These are phyloP conservation scores for Amblyornis subalaris DNA, from an alignment of 2,113 vertebrate genomes.

Conservation along the genomic window DNA sequence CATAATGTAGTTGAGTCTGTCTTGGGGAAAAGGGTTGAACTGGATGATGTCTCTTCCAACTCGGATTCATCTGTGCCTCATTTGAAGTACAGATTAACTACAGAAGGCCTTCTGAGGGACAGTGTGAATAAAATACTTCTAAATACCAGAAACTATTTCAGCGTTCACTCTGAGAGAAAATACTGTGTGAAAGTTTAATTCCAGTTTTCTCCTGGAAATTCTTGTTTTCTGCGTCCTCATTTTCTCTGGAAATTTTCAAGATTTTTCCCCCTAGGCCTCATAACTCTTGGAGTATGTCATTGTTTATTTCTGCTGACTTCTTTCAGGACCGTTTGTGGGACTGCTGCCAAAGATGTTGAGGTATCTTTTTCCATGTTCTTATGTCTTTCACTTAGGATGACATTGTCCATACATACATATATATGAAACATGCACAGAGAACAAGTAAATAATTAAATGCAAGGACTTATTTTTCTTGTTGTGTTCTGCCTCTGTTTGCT, in stretches of 20 bases:
- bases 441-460: neutral
- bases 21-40: neutral
- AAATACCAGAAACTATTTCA: neutral
- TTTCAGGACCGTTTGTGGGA: neutral
- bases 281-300: neutral
- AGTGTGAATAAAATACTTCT: neutral
- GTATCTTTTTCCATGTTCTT: constrained; percentile 36
- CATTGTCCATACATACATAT: neutral
- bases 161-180: neutral
- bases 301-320: constrained; percentile 23
- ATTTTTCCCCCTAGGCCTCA: neutral
- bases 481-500: neutral
- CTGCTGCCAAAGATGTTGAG: constrained; percentile 35
- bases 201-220: neutral
- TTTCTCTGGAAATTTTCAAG: constrained; percentile 10
- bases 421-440: neutral
- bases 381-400: neutral
- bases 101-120: neutral
- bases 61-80: neutral
- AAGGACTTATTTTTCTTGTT: neutral
- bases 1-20: neutral
- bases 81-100: neutral
- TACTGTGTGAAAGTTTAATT: neutral
- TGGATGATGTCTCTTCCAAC: neutral
- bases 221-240: neutral